phyloP scores from a whole-genome alignment of 2,113 vertebrate genomes.

The Myotis brandtii region DNA sequence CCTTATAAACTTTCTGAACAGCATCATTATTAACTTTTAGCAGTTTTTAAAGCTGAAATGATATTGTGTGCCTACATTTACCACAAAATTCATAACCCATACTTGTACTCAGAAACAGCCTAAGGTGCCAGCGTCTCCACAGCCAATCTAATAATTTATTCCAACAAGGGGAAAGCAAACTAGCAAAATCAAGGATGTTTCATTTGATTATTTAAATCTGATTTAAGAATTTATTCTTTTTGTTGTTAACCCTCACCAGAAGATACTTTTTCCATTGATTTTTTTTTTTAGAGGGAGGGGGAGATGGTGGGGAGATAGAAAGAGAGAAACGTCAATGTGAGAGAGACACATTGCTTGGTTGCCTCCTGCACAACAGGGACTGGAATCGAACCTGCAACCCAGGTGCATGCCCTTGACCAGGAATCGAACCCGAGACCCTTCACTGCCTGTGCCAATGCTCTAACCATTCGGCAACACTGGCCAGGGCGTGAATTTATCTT shows the following conservation, averaged over 20 bases:
- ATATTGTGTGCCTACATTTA: neutral
- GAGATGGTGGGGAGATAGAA: too few species aligned
- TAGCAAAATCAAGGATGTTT: neutral
- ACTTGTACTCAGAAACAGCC: neutral
- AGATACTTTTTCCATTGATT: too few species aligned
- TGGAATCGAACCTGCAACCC: too few species aligned
- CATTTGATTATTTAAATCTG: conserved; percentile 45
- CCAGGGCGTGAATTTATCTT: neutral
- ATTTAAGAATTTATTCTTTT: neutral
- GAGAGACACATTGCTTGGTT: too few species aligned
- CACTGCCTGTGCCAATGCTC: too few species aligned
- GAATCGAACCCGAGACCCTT: too few species aligned
- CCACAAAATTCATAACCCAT: neutral
- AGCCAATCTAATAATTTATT: conserved; percentile 17
- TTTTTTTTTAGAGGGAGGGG: too few species aligned
- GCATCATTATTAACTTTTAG: neutral
- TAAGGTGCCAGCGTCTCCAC: neutral
- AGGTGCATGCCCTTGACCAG: too few species aligned
- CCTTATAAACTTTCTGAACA: conserved; percentile 69
- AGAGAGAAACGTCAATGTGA: too few species aligned
- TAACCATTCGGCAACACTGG: too few species aligned
- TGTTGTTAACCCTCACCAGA: too few species aligned
- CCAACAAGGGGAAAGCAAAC: conserved; percentile 42
- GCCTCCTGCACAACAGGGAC: too few species aligned
- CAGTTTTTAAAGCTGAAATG: conserved; percentile 52